Evolutionary conservation across 2,888 invertebrate species (phyloP), one percentile per base, ranked within the genome.

Genomic region (Dimorphilus gyrociliatus): DNA sequence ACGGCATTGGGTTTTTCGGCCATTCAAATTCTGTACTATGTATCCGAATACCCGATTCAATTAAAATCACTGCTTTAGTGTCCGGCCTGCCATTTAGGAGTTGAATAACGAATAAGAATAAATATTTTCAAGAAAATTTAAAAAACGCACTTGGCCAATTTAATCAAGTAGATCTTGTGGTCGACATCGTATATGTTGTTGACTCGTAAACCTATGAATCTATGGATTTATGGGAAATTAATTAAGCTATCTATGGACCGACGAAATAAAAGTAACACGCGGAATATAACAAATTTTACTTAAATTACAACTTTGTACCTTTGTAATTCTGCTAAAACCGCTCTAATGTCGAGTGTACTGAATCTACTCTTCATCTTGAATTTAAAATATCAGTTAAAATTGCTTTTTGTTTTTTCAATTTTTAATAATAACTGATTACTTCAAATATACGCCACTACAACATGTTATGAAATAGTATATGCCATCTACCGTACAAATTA

Each of bases 141-240:
- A 16, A 25, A 25, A n/a, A 25, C 25, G 16, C 25, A 67, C 67
- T 59, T 66, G 30, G 58, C 55, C n/a, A 70, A 46, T 42, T 63
- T 75, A 42, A 97, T 80, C 25, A 97, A 71, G 62, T 94, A 99
- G 0, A 90, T 88, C 58, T 82, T 86, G 61, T 78, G 80, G 64
- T 97, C 92, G 45, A 97, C 78, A 60, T 97, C 94, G 63, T 99
- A 99, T 21, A 97, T 76, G 67, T 97, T 92, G 60, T 82, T 80
- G 3, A 97, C 85, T 49, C 94, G 71, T 75, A 86, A 77, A 23
- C 92, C 90, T 49, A 84, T 66, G 34, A 81, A 67, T 46, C 55
- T 57, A n/a, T n/a, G n/a, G n/a, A n/a, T n/a, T n/a, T n/a, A n/a
- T n/a, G n/a, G n/a, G n/a, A n/a, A n/a, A n/a, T n/a, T n/a, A n/a